These are phyloP conservation scores for Ceratosolen fusciceps DNA, from an alignment of 1,140 invertebrate genomes.

Conservation along the genomic window DNA sequence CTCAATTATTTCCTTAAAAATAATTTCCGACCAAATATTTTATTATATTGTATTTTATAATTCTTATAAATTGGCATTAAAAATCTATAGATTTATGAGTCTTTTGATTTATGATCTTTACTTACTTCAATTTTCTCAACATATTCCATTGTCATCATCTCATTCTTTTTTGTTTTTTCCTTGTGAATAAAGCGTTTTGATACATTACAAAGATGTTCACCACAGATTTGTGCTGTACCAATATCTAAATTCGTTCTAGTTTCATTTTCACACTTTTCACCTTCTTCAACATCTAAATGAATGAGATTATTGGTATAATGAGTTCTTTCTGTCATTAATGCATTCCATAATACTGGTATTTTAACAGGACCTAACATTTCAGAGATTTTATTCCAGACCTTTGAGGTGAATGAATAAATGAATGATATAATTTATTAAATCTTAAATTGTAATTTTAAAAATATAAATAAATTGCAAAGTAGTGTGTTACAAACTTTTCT, in stretches of 20 bases:
- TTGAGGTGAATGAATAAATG: constrained; percentile 36
- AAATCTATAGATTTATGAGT: too few species aligned
- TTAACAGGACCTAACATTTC: constrained; percentile 56
- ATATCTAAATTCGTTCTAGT: constrained; percentile 51
- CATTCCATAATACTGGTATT: constrained; percentile 60
- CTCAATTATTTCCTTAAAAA: constrained; percentile 46
- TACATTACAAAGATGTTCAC: constrained; percentile 56
- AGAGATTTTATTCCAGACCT: constrained; percentile 60
- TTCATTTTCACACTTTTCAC: constrained; percentile 13
- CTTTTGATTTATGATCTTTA: constrained; percentile 37
- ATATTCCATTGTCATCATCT: constrained; percentile 54
- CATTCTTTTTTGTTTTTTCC: constrained; percentile 48
- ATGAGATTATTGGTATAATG: constrained; percentile 57
- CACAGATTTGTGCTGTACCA: constrained; percentile 58
- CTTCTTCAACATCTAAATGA: constrained; percentile 51
- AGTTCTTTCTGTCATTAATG: constrained; percentile 57
- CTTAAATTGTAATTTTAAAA: constrained; percentile 28
- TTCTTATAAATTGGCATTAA: not conserved
- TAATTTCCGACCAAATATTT: constrained; percentile 4
- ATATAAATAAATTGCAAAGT: constrained; percentile 11
- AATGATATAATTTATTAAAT: constrained; percentile 25
- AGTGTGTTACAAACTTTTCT: constrained; percentile 44
- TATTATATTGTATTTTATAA: not conserved
- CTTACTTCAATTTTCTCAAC: constrained; percentile 58
- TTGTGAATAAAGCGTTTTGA: constrained; percentile 52